Evolutionary conservation across 2,113 vertebrate genomes (phyloP), one percentile per base, ranked within the genome.

Genomic region (Dicerorhinus sumatrensis): DNA sequence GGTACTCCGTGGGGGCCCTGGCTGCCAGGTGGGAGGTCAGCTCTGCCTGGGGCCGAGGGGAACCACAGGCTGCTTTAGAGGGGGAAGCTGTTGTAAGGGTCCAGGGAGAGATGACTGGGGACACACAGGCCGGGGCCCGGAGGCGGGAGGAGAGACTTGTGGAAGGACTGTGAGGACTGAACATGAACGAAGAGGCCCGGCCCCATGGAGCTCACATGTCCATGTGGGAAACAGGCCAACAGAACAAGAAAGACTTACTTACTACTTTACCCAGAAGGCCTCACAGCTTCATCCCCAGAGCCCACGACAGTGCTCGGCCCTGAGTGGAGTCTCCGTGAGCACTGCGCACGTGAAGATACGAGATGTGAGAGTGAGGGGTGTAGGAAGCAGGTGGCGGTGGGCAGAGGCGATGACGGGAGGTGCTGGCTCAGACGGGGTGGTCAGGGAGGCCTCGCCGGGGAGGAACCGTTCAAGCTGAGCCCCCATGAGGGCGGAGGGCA

Each of bases 281-380:
- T 31, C 60, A 18, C 51, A 0, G 11, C 17, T 8, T 11, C 4
- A 2, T 1, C 18, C 36, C 3, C 36, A 46, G 8, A 42, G 18
- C 84, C 90, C 54, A 17, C 0, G 0, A 1, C 31, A 0, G 73
- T 0, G n/a, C 29, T n/a, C 0, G 1, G 70, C 25, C 56, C 63
- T 1, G 3, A 2, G n/a, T 3, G 25, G 18, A 72, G 13, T 56
- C 48, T 51, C 62, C 0, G 1, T 13, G 6, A 14, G 25, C 29
- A 1, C 31, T 42, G 10, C 0, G 0, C 0, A 2, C 1, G 0
- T 46, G 58, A 62, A 72, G 58, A 3, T 3, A 0, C 0, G 39
- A 2, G 48, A 7, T 0, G 3, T 56, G 25, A 58, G 9, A 62
- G 29, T 12, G 48, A 31, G 3, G 36, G 6, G 33, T 4, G 3